Base-by-base conservation (phyloP, 1,140 invertebrate genomes). In the Papilio polytes region DNA sequence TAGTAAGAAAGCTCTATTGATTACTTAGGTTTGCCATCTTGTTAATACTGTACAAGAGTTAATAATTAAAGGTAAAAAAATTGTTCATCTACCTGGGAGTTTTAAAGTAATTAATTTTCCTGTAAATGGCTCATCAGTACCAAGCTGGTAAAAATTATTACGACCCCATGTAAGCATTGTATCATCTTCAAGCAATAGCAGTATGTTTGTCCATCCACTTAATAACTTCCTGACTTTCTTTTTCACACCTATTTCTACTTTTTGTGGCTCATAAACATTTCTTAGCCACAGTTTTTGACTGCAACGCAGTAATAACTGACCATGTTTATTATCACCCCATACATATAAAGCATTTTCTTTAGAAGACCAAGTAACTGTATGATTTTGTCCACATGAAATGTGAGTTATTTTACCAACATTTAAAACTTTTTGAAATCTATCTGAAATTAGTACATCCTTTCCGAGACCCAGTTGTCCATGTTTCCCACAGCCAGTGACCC, bases 81-180 rank as follows among this genome's bases (percentile, higher is more conserved):
- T 13, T 0, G 13, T 72, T 44, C 36, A 73, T 77, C 56, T 83
- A 94, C 93, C 91, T 90, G 92, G 92, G 73, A 94, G 82, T 63
- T 87, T 88, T 15, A 94, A 84, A 46, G 89, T 73, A 31, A 88
- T 80, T 51, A 90, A 87, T 74, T 87, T 90, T 82, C 92, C 92
- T 78, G 74, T 36, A 85, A 89, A 90, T 74, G 84, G 82, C 53
- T 85, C 82, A 56, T 82, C 80, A 51, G 89, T 92, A 2, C 97
- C 97, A 73, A 98, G 89, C 90, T 98, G 97, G 4, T 97, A 97
- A 94, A 98, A 98, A 85, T 96, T 97, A 90, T 98, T 98, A 92
- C 97, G 96, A 18, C 98, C 98, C 97, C 97, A 98, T 2, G 96
- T 94, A 44, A 96, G 93, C 20, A 98, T 86, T 74, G 95, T 91